Base-by-base conservation (phyloP, 2,888 invertebrate species). In the Bibio marci region DNA sequence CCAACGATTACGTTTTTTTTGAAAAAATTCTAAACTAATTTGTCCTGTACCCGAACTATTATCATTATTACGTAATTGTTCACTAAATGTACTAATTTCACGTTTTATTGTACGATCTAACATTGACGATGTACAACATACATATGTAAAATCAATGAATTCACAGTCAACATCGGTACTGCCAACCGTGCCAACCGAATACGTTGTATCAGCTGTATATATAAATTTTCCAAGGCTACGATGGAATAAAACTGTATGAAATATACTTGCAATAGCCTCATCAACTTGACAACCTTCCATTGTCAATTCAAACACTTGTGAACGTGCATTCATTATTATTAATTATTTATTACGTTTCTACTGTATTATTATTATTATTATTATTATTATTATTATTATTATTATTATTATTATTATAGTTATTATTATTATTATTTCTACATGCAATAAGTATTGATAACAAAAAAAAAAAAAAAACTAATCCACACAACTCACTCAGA, bases 121-220 rank as follows among this genome's bases (percentile, higher is more conserved):
- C 38, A 67, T 67, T n/a, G 76, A 71, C 26, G 91, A 92, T 46
- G 86, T 80, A 64, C 90, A 90, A 59, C 91, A 83, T 19, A 91
- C 95, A 64, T 97, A 97, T 7, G 95, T 95, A 58, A 95, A 81
- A 64, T 97, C 95, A 52, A 98, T 83, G 58, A 91, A 92, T 63
- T 97, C 90, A 67, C 97, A 98, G 63, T 94, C 90, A 28, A 95
- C 87, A 63, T 98, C 98, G 49, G 86, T 81, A 56, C 91, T 87
- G 46, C 95, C 94, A 39, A 98, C 76, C 2, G 92, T 88, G 37
- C 95, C 94, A 49, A 97, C 85, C 17, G 91, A 87, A 63, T 95
- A 98, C 62, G 82, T 87, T 52, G 83, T 86, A 63, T 94, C 92
- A 56, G 80, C 80, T 60, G 81, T 86, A 66, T 92, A 97, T 14